Evolutionary conservation across 2,888 invertebrate genomes (phyloP), one percentile per base, ranked within the genome.

Genomic region (Dynastes tityus): DNA sequence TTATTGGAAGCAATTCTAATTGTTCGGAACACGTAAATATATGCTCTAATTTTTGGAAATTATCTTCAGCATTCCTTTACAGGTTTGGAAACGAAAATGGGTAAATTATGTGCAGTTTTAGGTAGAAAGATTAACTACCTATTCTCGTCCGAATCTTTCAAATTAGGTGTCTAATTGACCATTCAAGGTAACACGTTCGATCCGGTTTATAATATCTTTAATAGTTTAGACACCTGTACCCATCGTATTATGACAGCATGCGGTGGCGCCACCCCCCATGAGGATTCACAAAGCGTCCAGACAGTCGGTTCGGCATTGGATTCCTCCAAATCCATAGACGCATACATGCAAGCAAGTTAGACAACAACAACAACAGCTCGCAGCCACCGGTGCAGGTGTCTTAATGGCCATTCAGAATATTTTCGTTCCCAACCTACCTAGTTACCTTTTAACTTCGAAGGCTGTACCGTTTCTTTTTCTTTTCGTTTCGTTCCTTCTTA

Each of bases 221-320:
- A 85, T 85, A 83, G 83, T 81, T 77, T 78, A 83, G 84, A 85
- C 86, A 86, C 86, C 86, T 86, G 86, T 86, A 84, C 80, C 73
- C 37, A 63, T 78, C 80, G 82, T 80, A 82, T 81, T 80, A 80
- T 80, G 82, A 79, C 83, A 81, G 82, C 81, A 70, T 82, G 82
- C 79, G 80, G 80, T 81, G 86, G 86, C 86, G 86, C 86, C 86
- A 86, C 86, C 86, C 84, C 86, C 86, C 85, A 82, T 80, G 80
- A 83, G 64, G 83, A 70, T 65, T 70, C 79, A 86, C 84, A 86
- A 86, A 81, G 67, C 77, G 27, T 68, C 68, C 79, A 65, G 79
- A 77, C 79, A 67, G 74, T 49, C 65, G 40, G 51, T 53, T 67
- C 67, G 67, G 32, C 64, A 45, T 40, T 58, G 55, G 64, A 74